Conservation (phyloP, 2,888 invertebrate genomes). For the Cephus pygmeus region DNA sequence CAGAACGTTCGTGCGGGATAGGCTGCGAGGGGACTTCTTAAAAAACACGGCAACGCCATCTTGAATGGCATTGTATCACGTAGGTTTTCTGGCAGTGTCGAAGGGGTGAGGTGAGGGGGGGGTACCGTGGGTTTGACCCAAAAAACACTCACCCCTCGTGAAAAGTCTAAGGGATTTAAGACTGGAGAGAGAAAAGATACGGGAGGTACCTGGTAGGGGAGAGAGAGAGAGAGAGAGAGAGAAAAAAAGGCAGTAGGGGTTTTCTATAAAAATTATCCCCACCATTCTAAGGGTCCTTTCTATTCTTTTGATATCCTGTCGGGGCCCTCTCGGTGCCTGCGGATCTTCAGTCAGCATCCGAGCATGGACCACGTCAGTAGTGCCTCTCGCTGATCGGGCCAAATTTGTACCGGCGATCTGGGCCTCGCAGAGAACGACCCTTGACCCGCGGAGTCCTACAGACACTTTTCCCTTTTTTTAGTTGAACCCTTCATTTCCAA, state of each 20-base stretch:
- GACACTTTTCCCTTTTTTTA: not conserved
- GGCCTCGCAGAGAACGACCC: not conserved
- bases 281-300: conserved; percentile 52
- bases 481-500: not conserved
- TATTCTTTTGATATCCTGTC: conserved; percentile 64
- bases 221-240: conserved; percentile 9
- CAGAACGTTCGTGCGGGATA: not conserved
- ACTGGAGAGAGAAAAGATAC: conserved; percentile 21
- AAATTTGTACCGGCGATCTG: not conserved
- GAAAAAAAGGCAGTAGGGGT: conserved; percentile 35
- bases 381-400: conserved; percentile 5
- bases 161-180: conserved; percentile 43
- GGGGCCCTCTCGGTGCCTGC: conserved; percentile 45
- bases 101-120: conserved; percentile 22
- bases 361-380: conserved; percentile 57
- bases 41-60: not conserved
- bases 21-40: not conserved
- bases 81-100: conserved; percentile 1
- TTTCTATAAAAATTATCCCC: conserved; percentile 55
- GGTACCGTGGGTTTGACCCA: conserved; percentile 22
- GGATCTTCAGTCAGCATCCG: conserved; percentile 61
- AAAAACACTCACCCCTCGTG: conserved; percentile 35
- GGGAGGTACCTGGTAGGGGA: not conserved
- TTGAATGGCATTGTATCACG: not conserved
- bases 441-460: not conserved